Conservation (phyloP, 2,888 invertebrate species). For the Andrena trimmerana region DNA sequence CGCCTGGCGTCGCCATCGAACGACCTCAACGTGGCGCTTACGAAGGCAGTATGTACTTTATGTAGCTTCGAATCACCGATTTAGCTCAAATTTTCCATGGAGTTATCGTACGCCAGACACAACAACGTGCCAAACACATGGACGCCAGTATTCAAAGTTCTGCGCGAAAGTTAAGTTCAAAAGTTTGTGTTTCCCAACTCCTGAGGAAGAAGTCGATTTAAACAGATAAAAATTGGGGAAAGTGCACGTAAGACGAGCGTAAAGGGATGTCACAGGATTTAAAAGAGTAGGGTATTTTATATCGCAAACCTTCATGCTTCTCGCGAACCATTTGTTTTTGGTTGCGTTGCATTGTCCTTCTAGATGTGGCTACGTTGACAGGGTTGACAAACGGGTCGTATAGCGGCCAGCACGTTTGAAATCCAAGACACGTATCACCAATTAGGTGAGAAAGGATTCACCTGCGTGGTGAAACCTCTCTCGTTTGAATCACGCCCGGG, state of each 20-base stretch:
- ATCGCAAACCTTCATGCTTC: no score
- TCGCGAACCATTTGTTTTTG: no score
- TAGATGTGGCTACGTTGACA: background rate
- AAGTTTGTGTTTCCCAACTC: no score
- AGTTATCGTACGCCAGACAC: background rate
- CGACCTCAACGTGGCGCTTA: background rate
- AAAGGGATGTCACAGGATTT: no score
- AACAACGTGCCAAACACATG: background rate
- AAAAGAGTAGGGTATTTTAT: no score
- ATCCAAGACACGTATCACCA: constrained; percentile 33
- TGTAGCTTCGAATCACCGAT: background rate
- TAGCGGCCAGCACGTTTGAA: background rate
- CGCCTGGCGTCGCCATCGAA: background rate
- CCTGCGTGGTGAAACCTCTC: constrained; percentile 25
- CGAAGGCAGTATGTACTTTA: background rate
- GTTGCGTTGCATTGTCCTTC: background rate
- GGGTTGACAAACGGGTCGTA: constrained; percentile 2
- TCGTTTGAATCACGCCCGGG: constrained; percentile 17
- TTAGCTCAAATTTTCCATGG: background rate
- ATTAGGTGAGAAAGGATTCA: constrained; percentile 48
- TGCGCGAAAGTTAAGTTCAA: no score
- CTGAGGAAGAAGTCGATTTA: no score
- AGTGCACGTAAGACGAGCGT: no score
- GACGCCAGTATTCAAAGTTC: background rate
- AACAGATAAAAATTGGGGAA: no score